Evolutionary conservation across 2,113 vertebrate genomes (phyloP).

Genomic region (Embiotoca jacksoni): DNA sequence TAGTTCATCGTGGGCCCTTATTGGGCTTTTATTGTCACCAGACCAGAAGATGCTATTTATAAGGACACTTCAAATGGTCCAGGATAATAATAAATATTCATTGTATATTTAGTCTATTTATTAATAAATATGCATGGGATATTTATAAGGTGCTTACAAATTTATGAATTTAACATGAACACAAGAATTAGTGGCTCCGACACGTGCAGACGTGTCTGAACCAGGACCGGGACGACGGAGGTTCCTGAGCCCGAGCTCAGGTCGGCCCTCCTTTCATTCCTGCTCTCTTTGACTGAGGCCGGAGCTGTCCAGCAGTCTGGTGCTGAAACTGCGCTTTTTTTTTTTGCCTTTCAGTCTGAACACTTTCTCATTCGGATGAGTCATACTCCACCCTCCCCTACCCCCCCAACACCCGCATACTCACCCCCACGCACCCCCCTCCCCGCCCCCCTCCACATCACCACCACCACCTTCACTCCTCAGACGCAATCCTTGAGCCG

Average conservation of each 20-base stretch:
- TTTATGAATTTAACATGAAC: conserved; percentile 29
- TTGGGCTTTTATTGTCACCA: conserved; percentile 50
- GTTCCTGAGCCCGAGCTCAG: too few species aligned
- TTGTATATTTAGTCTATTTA: conserved; percentile 59
- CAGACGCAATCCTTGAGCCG: conserved; percentile 53
- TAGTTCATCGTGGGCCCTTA: conserved; percentile 33
- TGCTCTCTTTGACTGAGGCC: conserved; percentile 11
- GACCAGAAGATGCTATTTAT: conserved; percentile 56
- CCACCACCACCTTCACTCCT: conserved; percentile 5
- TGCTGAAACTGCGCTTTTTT: conserved; percentile 63
- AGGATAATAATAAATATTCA: conserved; percentile 60
- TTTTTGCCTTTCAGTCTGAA: conserved; percentile 16
- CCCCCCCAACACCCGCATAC: conserved; percentile 28
- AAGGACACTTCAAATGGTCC: conserved; percentile 39
- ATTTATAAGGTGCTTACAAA: conserved; percentile 46
- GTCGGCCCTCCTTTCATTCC: too few species aligned
- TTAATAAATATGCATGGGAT: conserved; percentile 43
- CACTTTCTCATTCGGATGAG: conserved; percentile 56
- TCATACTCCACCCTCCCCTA: conserved; percentile 53
- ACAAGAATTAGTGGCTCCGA: conserved; percentile 1
- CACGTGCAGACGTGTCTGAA: conserved; percentile 1
- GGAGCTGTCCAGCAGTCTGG: conserved; percentile 58
- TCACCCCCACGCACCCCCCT: conserved; percentile 1
- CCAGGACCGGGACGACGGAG: too few species aligned
- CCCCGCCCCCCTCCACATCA: not conserved